Evolutionary conservation across 2,797 vertebrate genomes (phyloP), one percentile per base, ranked within the genome.

Genomic region (Peromyscus eremicus): DNA sequence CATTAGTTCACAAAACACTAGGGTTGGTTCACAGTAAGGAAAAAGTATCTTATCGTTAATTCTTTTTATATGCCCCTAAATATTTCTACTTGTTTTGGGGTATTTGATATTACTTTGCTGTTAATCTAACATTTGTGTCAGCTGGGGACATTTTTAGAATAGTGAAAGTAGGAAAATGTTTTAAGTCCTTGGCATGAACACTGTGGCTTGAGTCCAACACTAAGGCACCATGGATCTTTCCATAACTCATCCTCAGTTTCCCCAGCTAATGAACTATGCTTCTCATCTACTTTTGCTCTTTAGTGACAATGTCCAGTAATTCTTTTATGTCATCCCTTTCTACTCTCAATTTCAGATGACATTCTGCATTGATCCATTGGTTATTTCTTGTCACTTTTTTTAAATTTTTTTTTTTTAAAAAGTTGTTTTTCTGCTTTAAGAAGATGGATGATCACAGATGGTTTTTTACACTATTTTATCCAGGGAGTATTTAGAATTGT

Each of bases 31-130:
- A 85, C 37, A 82, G 71, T 82, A 94, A 95, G 0, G 0, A 82
- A 71, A 34, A 46, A 46, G 32, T 73, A 52, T 84, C 40, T 95
- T 89, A 57, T 70, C 83, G 81, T 76, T 84, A n/a, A 85, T 95
- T 80, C 71, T 55, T 95, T 86, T 68, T n/a, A 77, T n/a, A 49
- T 77, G 17, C 2, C 0, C 1, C 34, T 32, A 52, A 94, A 90
- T 93, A 93, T 92, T 64, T 83, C 77, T 66, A 13, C 6, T 57
- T 62, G 8, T 82, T 12, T 84, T 80, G 34, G 11, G 92, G 84
- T 90, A 95, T 89, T 95, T 95, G 29, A 77, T 64, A 80, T 77
- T 84, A 90, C 66, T 94, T 27, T 7, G 73, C 21, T 27, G 27
- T 13, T 79, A 7, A 4, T 90, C 13, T 64, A 76, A 68, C 76